A percentile compares a stretch with the other conserved stretches of the same genome.
These are phyloP conservation scores for Platyscapa corneri DNA, from an alignment of 1,140 invertebrate genomes.

Conservation along the genomic window DNA sequence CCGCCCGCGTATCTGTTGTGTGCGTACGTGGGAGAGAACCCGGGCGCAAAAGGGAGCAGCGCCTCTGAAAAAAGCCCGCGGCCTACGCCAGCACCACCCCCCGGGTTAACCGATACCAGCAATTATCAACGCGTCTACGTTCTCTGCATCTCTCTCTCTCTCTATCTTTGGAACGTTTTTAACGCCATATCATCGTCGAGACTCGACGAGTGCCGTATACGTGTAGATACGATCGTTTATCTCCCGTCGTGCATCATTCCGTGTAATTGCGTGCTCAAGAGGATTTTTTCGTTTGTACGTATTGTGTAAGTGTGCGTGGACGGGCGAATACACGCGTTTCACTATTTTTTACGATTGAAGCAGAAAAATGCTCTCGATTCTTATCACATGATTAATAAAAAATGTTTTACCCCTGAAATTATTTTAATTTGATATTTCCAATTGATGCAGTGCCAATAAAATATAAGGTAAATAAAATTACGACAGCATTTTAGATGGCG, in stretches of 20 bases:
- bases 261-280: slow-evolving; percentile 63
- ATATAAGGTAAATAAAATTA: too few species aligned
- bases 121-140: slow-evolving; percentile 71
- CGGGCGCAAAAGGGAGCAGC: slow-evolving; percentile 65
- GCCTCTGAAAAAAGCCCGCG: slow-evolving; percentile 55
- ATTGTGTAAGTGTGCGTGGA: neutral
- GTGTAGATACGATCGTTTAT: slow-evolving; percentile 56
- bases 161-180: neutral
- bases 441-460: too few species aligned
- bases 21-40: slow-evolving; percentile 58
- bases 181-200: slow-evolving; percentile 13
- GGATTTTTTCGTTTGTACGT: slow-evolving; percentile 47
- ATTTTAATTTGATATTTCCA: too few species aligned
- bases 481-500: too few species aligned
- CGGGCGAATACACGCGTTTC: too few species aligned
- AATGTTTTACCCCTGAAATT: too few species aligned
- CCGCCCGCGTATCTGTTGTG: neutral
- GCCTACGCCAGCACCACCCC: slow-evolving; percentile 53
- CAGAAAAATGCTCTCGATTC: too few species aligned
- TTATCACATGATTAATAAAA: too few species aligned
- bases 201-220: neutral
- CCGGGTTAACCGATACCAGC: slow-evolving; percentile 74
- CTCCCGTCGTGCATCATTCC: slow-evolving; percentile 61
- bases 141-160: neutral
- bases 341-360: too few species aligned